Percentiles rank a stretch among this genome's conserved stretches.
These are phyloP conservation scores for Sciurus vulgaris DNA, from an alignment of 2,797 vertebrate genomes.

Conservation along the genomic window DNA sequence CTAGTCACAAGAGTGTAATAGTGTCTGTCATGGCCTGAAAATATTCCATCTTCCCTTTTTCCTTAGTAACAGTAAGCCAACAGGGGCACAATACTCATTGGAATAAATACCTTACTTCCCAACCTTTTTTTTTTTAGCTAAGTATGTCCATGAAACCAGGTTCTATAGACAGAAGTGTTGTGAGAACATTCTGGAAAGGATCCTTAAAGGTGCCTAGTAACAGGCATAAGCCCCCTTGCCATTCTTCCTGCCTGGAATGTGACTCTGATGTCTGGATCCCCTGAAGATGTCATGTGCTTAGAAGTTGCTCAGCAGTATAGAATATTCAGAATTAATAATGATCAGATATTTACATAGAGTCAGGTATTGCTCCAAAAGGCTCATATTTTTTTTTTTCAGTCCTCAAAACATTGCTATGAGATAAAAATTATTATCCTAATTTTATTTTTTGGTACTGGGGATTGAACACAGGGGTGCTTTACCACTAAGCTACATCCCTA, in stretches of 20 bases:
- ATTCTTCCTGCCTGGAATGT: not conserved
- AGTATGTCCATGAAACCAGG: not conserved
- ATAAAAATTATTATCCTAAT: not conserved
- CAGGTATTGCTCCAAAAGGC: not conserved
- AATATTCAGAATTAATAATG: not conserved
- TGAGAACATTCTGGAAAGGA: not conserved
- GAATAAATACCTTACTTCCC: conserved; percentile 24
- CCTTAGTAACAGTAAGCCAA: not conserved
- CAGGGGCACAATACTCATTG: not conserved
- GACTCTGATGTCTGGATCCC: not conserved
- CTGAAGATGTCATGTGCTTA: not conserved
- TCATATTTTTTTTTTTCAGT: conserved; percentile 28
- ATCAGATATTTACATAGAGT: not conserved
- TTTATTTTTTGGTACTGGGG: no score
- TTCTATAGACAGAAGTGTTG: not conserved
- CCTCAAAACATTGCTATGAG: not conserved
- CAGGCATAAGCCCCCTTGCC: not conserved
- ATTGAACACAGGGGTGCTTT: no score
- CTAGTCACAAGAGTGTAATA: not conserved
- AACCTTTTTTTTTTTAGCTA: not conserved
- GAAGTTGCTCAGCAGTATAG: not conserved
- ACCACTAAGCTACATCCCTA: no score
- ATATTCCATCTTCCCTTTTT: not conserved
- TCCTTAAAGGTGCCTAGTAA: not conserved
- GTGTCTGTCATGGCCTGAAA: not conserved